These are phyloP conservation scores for Leptinotarsa undecemlineata DNA, from an alignment of 1,140 invertebrate species.

Conservation along the genomic window DNA sequence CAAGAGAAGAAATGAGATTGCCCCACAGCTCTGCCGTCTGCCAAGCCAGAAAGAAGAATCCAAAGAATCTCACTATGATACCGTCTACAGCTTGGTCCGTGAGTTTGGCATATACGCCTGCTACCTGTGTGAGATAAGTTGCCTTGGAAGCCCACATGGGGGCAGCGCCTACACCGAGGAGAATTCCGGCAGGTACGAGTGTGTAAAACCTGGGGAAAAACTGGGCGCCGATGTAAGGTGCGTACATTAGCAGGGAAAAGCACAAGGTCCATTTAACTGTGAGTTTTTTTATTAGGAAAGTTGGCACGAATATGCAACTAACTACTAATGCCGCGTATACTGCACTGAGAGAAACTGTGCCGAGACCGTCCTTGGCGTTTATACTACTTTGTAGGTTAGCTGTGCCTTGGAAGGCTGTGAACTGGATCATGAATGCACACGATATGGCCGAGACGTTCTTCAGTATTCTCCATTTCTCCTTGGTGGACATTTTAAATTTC, in stretches of 20 bases:
- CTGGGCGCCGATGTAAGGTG: slow-evolving; percentile 90
- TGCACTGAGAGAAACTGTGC: slow-evolving; percentile 81
- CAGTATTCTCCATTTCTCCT: slow-evolving; percentile 84
- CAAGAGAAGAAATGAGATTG: slow-evolving; percentile 93
- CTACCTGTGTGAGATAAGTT: slow-evolving; percentile 91
- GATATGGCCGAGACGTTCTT: slow-evolving; percentile 87
- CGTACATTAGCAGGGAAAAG: slow-evolving; percentile 88
- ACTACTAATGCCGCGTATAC: slow-evolving; percentile 88
- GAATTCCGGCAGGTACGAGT: slow-evolving; percentile 87
- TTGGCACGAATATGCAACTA: slow-evolving; percentile 91
- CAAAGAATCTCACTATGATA: slow-evolving; percentile 94
- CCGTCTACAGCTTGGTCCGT: slow-evolving; percentile 85
- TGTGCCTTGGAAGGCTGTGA: slow-evolving; percentile 86
- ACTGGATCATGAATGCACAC: slow-evolving; percentile 88
- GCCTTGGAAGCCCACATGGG: slow-evolving; percentile 97
- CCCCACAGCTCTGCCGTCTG: slow-evolving; percentile 95
- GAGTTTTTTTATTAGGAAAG: slow-evolving; percentile 83
- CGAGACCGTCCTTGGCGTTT: slow-evolving; percentile 80
- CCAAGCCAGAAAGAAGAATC: slow-evolving; percentile 97
- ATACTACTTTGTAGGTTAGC: slow-evolving; percentile 88
- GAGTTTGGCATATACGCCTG: slow-evolving; percentile 84
- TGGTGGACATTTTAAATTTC: slow-evolving; percentile 75
- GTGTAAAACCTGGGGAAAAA: slow-evolving; percentile 89
- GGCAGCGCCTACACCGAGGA: slow-evolving; percentile 88
- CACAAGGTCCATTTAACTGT: slow-evolving; percentile 96